Evolutionary conservation across 2,113 vertebrate genomes (phyloP).

Genomic region (Pituophis catenifer): DNA sequence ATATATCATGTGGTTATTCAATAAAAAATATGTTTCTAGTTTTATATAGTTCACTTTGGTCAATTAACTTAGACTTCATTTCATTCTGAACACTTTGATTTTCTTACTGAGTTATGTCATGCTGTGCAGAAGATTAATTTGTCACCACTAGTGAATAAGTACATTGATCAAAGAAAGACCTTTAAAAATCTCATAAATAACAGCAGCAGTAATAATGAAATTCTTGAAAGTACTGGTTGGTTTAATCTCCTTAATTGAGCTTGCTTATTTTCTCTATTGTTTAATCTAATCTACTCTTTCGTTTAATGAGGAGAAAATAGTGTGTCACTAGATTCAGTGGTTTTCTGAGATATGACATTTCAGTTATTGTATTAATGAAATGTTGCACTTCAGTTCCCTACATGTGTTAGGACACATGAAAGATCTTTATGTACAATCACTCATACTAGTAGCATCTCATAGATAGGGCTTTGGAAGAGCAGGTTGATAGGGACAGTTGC

Average conservation of each 20-base stretch:
- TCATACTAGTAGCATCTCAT: background rate
- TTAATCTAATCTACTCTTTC: conserved; percentile 13
- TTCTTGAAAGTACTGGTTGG: background rate
- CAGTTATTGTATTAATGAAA: fast-evolving
- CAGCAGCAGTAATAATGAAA: background rate
- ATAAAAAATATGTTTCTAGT: background rate
- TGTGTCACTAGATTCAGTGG: background rate
- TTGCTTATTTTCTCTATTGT: conserved; percentile 27
- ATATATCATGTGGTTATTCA: fast-evolving
- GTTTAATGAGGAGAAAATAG: conserved; percentile 34
- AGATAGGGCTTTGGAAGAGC: background rate
- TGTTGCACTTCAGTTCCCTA: conserved; percentile 1
- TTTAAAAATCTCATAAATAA: background rate
- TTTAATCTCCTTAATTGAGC: conserved; percentile 40
- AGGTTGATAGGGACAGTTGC: background rate
- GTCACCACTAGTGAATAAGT: background rate
- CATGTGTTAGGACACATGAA: background rate
- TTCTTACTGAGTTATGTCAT: background rate
- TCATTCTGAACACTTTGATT: background rate
- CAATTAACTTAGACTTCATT: background rate
- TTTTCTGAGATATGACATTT: background rate
- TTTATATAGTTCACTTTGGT: background rate
- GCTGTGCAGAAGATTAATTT: background rate
- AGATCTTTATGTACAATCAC: background rate
- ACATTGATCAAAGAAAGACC: background rate